Percentiles rank a stretch among this genome's conserved stretches.
phyloP scores from a whole-genome alignment of 2,113 vertebrate genomes.

The Protobothrops flavoviridis region DNA sequence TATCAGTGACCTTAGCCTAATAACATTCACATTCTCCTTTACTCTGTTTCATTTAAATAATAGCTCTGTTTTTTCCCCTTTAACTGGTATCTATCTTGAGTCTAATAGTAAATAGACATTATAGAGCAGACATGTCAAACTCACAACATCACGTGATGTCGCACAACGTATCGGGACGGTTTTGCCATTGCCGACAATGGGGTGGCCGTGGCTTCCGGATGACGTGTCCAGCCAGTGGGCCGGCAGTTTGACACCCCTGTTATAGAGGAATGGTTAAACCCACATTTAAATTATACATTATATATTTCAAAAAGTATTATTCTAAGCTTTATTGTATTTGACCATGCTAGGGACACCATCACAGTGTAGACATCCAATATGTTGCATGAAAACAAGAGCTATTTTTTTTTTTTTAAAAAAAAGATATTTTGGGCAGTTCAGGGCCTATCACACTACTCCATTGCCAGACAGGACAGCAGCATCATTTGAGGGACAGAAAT shows the following conservation, averaged over 20 bases:
- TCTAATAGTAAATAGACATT: background rate
- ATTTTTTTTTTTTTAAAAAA: background rate
- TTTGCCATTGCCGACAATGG: too few species aligned
- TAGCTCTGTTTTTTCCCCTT: background rate
- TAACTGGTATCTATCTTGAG: background rate
- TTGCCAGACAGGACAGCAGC: background rate
- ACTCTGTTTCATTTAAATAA: constrained; percentile 12
- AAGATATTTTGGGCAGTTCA: background rate
- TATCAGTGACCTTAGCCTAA: background rate
- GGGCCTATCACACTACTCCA: background rate
- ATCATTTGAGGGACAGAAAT: background rate
- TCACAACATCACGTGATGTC: too few species aligned
- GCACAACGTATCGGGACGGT: too few species aligned
- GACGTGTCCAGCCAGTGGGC: too few species aligned
- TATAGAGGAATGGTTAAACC: background rate
- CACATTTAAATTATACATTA: background rate
- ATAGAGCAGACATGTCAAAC: background rate
- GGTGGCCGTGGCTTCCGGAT: too few species aligned
- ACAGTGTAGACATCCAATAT: background rate
- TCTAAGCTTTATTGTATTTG: background rate
- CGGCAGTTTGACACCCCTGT: too few species aligned
- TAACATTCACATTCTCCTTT: background rate
- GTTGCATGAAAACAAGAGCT: background rate
- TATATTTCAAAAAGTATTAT: background rate
- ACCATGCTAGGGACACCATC: background rate